Evolutionary conservation across 1,140 invertebrate species (phyloP).

Genomic region (Pseudomyrmex gracilis): DNA sequence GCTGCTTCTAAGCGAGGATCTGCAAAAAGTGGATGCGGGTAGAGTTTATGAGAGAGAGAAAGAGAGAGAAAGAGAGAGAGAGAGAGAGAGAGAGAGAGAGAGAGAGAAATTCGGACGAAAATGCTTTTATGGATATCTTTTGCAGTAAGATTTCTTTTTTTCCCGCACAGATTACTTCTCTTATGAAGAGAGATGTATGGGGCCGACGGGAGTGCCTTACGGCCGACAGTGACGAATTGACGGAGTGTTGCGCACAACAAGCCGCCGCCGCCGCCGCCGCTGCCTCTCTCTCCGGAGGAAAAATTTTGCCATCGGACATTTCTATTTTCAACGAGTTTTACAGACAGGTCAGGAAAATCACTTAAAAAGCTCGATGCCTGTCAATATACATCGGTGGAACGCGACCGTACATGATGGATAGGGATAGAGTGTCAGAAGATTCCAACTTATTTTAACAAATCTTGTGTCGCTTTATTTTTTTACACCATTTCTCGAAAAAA

Average conservation of each 20-base stretch:
- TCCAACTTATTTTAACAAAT: constrained; percentile 11
- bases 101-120: constrained; percentile 35
- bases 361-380: constrained; percentile 3
- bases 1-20: constrained; percentile 7
- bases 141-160: constrained; percentile 48
- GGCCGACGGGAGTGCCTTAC: constrained; percentile 34
- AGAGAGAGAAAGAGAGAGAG: constrained; percentile 1
- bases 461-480: neutral
- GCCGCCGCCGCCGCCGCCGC: neutral
- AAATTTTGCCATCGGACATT: constrained; percentile 29
- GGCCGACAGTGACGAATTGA: constrained; percentile 53
- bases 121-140: constrained; percentile 52
- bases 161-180: constrained; percentile 22
- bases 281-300: constrained; percentile 1
- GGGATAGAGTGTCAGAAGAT: neutral
- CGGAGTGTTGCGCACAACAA: constrained; percentile 27
- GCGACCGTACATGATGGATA: constrained; percentile 5
- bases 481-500: too few species aligned
- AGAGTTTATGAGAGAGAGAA: neutral
- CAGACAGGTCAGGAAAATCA: constrained; percentile 14
- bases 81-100: neutral
- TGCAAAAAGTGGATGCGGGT: constrained; percentile 2
- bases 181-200: constrained; percentile 52
- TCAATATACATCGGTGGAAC: constrained; percentile 14
- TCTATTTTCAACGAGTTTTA: constrained; percentile 25